Percentiles rank a stretch among this genome's conserved stretches.
These are phyloP conservation scores for Dione juno DNA, from an alignment of 2,888 invertebrate genomes.

Conservation along the genomic window DNA sequence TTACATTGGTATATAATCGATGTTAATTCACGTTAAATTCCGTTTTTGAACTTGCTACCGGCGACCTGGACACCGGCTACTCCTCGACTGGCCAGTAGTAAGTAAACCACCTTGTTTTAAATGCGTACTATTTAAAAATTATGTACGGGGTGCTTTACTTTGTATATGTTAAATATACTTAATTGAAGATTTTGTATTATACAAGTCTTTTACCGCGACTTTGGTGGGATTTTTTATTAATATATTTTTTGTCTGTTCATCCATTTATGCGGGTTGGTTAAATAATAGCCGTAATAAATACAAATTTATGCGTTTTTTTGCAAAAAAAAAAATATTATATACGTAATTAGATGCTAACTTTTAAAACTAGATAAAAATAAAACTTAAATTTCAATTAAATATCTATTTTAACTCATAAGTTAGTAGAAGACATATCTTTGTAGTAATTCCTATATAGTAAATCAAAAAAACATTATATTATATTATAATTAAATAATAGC, in stretches of 20 bases:
- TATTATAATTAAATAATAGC: too few species aligned
- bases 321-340: too few species aligned
- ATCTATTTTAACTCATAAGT: too few species aligned
- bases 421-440: too few species aligned
- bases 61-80: conserved; percentile 64
- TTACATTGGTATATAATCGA: conserved; percentile 5
- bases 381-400: too few species aligned
- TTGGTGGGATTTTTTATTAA: not conserved
- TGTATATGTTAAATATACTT: conserved; percentile 1
- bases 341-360: too few species aligned
- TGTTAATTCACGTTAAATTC: conserved; percentile 8
- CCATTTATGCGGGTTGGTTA: too few species aligned
- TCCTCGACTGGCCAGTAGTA: conserved; percentile 57
- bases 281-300: too few species aligned
- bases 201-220: not conserved
- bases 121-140: conserved; percentile 65
- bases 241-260: not conserved
- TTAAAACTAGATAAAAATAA: too few species aligned
- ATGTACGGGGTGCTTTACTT: conserved; percentile 55
- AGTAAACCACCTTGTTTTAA: conserved; percentile 60
- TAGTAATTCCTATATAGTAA: too few species aligned
- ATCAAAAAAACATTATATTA: too few species aligned
- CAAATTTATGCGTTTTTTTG: too few species aligned
- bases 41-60: conserved; percentile 53
- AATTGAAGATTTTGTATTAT: not conserved